Evolutionary conservation across 2,113 vertebrate species (phyloP), one percentile per base, ranked within the genome.

Genomic region (Nycticryphes semicollaris): DNA sequence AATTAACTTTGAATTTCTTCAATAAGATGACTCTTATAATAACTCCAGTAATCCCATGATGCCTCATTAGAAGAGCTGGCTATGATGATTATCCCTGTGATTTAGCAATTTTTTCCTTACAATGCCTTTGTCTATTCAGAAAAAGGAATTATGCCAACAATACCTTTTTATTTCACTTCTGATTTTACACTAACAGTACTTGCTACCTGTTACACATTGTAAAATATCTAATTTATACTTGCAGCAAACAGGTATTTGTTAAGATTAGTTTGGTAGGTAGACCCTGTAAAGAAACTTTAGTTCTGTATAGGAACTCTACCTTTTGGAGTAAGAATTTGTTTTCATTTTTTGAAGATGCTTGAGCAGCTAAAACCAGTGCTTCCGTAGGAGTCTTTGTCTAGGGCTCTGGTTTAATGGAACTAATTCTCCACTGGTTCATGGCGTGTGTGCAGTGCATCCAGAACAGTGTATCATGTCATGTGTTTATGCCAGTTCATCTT

Each of bases 21-120:
- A 93, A 30, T 84, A 96, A 80, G 83, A 95, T 91, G 96, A 94
- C 80, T 94, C 92, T 95, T 95, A 84, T 96, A 94, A 97, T 96
- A 97, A 98, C 95, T 95, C 78, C 87, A 90, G 88, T 96, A 97
- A 97, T 98, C 98, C 98, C 98, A 96, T 50, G 87, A 79, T 85
- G 89, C 96, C 98, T 98, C 97, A 94, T 98, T 98, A 98, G 96
- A 91, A 94, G 75, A 92, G 96, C 96, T 86, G 96, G 95, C 96
- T 72, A 66, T 53, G 94, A 82, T 91, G 96, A 97, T 97, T 95
- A 94, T 96, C 92, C 89, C 87, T 84, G 94, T 93, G 97, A 96
- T 95, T 94, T 96, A 95, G 91, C 96, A 93, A 74, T 96, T 94
- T 97, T 97, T 97, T 92, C 83, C 84, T 96, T 95, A 93, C 63